phyloP scores from a whole-genome alignment of 2,113 vertebrate genomes.

The Genyomyrus donnyi region DNA sequence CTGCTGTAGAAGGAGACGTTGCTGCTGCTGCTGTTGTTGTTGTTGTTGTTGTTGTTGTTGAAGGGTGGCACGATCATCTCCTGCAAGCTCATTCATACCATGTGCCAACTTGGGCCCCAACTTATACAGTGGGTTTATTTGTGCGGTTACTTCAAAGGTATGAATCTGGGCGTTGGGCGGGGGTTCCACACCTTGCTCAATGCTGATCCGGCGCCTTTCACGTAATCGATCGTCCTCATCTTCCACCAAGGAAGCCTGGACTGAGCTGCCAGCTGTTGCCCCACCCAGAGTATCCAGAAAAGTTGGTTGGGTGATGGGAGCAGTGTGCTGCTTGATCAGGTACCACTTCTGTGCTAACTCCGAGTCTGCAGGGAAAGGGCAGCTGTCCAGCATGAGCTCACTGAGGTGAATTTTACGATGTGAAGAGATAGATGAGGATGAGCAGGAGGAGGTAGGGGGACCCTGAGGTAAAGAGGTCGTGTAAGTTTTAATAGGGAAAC shows the following conservation, averaged over 20 bases:
- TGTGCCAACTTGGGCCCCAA: slow-evolving; percentile 70
- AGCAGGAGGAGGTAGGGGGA: slow-evolving; percentile 40
- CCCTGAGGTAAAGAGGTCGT: slow-evolving; percentile 35
- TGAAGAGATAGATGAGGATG: slow-evolving; percentile 35
- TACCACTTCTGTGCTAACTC: slow-evolving; percentile 75
- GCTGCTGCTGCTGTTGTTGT: slow-evolving; percentile 46
- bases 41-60: slow-evolving; percentile 49
- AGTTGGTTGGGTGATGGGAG: slow-evolving; percentile 61
- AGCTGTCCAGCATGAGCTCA: slow-evolving; percentile 73
- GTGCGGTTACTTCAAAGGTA: slow-evolving; percentile 69
- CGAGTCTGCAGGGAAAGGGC: slow-evolving; percentile 67
- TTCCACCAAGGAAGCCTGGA: slow-evolving; percentile 38
- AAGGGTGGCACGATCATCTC: slow-evolving; percentile 41
- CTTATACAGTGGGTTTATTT: slow-evolving; percentile 67
- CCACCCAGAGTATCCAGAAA: slow-evolving; percentile 45
- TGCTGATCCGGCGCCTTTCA: slow-evolving; percentile 71
- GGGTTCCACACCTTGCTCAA: slow-evolving; percentile 72
- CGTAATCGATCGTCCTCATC: slow-evolving; percentile 68
- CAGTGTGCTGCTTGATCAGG: slow-evolving; percentile 76
- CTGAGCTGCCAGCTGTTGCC: not conserved
- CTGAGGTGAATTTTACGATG: slow-evolving; percentile 71
- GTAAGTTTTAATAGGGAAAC: slow-evolving; percentile 67
- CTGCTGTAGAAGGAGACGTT: slow-evolving; percentile 35
- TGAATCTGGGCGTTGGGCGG: slow-evolving; percentile 72
- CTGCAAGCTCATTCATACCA: slow-evolving; percentile 62